These are phyloP conservation scores for Protodeltote pygarga DNA, from an alignment of 2,888 invertebrate genomes.

Conservation along the genomic window DNA sequence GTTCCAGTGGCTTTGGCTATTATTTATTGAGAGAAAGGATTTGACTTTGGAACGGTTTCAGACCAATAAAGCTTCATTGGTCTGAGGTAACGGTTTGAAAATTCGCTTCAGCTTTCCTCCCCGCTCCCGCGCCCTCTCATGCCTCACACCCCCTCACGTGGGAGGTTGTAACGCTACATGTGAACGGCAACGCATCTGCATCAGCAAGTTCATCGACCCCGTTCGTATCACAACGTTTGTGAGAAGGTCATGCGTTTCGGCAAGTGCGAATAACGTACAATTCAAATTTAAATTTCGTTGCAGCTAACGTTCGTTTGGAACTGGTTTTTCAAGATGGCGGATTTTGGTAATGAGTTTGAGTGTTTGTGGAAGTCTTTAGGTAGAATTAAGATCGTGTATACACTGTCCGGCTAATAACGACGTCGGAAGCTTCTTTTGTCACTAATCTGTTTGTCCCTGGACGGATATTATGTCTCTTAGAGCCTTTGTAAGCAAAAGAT, in stretches of 20 bases:
- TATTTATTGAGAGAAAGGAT: too few relatives aligned
- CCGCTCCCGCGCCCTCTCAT: slow-evolving; percentile 54
- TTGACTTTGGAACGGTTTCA: background rate
- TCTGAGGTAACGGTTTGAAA: background rate
- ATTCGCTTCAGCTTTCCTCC: background rate
- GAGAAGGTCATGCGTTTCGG: slow-evolving; percentile 81
- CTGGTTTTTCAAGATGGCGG: slow-evolving; percentile 45
- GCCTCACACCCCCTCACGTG: slow-evolving; percentile 64
- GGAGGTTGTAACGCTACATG: slow-evolving; percentile 84
- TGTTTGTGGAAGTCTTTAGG: background rate
- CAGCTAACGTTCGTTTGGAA: slow-evolving; percentile 43
- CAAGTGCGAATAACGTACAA: slow-evolving; percentile 68
- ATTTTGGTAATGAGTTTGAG: slow-evolving; percentile 8
- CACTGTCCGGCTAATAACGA: too few relatives aligned
- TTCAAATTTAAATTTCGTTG: slow-evolving; percentile 53
- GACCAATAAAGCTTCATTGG: too few relatives aligned
- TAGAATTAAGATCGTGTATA: too few relatives aligned
- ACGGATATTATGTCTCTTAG: too few relatives aligned
- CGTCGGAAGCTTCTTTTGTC: too few relatives aligned
- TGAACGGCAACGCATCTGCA: slow-evolving; percentile 85
- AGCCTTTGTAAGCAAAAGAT: too few relatives aligned
- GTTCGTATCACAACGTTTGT: slow-evolving; percentile 71
- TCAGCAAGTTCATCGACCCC: slow-evolving; percentile 70
- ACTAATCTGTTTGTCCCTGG: too few relatives aligned
- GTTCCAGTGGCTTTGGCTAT: too few relatives aligned